Percentiles rank a stretch among this genome's conserved stretches.
These are phyloP conservation scores for Harpalus rufipes DNA, from an alignment of 2,888 invertebrate genomes.

Conservation along the genomic window DNA sequence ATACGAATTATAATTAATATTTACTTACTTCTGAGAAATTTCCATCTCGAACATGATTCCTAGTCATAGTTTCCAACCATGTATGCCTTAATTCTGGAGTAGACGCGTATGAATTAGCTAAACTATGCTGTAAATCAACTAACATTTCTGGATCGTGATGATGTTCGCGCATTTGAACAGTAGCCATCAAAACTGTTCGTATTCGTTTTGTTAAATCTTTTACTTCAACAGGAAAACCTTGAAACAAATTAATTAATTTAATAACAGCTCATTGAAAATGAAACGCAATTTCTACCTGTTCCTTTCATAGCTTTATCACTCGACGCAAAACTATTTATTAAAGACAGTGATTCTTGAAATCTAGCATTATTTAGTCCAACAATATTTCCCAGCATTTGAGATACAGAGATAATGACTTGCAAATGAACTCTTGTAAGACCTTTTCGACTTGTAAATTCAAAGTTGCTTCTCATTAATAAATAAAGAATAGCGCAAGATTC, in stretches of 20 bases:
- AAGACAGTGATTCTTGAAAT: constrained; percentile 94
- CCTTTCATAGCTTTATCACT: constrained; percentile 97
- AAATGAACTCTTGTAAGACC: constrained; percentile 93
- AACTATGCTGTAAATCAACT: constrained; percentile 93
- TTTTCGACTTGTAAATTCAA: constrained; percentile 91
- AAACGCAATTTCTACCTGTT: constrained; percentile 81
- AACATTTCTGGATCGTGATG: constrained; percentile 95
- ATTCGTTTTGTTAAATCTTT: constrained; percentile 96
- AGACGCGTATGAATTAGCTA: constrained; percentile 95
- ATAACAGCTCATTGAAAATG: neutral
- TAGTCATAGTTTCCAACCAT: constrained; percentile 96
- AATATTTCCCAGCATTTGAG: constrained; percentile 93
- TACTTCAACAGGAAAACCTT: constrained; percentile 92
- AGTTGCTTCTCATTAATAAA: constrained; percentile 95
- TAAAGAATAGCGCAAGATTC: constrained; percentile 96
- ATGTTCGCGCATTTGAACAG: constrained; percentile 94
- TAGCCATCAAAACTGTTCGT: constrained; percentile 95
- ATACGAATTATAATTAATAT: constrained; percentile 7
- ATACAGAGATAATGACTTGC: constrained; percentile 97
- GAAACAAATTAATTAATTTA: constrained; percentile 62
- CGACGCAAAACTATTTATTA: constrained; percentile 95
- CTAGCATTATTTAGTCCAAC: constrained; percentile 95
- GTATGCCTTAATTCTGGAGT: constrained; percentile 96
- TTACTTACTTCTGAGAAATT: constrained; percentile 91
- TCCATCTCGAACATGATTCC: constrained; percentile 88